Evolutionary conservation across 1,140 invertebrate genomes (phyloP).

Genomic region (Magallana gigas): DNA sequence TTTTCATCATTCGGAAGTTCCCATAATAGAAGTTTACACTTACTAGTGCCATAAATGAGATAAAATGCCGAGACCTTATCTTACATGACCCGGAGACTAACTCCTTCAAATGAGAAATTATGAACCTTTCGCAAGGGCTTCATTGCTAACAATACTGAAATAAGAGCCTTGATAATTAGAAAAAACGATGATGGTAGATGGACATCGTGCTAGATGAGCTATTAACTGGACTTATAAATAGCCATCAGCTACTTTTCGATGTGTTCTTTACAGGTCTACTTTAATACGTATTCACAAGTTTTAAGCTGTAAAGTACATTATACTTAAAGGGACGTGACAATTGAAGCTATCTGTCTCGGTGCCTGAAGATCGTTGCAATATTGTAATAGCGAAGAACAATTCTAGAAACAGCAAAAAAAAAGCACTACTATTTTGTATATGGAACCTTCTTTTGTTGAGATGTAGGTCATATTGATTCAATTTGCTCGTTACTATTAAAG

Average conservation of each 20-base stretch:
- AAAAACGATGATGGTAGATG: background rate
- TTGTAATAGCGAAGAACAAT: too few relatives aligned
- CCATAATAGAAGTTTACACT: conserved; percentile 19
- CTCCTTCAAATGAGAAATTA: conserved; percentile 28
- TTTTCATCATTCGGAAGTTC: conserved; percentile 13
- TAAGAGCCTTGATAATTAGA: background rate
- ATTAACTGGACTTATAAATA: background rate
- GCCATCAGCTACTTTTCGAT: background rate
- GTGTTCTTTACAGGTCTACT: too few relatives aligned
- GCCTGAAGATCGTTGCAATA: too few relatives aligned
- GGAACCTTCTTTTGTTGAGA: too few relatives aligned
- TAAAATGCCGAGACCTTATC: conserved; percentile 27
- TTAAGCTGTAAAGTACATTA: too few relatives aligned
- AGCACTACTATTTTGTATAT: too few relatives aligned
- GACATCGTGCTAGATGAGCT: background rate
- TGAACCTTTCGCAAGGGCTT: background rate
- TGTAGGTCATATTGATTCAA: too few relatives aligned
- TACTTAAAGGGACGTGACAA: too few relatives aligned
- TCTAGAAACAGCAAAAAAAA: too few relatives aligned
- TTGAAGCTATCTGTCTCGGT: too few relatives aligned
- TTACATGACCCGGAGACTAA: conserved; percentile 14
- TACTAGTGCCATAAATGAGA: conserved; percentile 23
- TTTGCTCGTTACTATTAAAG: too few relatives aligned
- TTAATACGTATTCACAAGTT: too few relatives aligned
- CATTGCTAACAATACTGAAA: conserved; percentile 16